These are phyloP conservation scores for Cricetomys ansorgei DNA, from an alignment of 2,113 vertebrate species.

Conservation along the genomic window DNA sequence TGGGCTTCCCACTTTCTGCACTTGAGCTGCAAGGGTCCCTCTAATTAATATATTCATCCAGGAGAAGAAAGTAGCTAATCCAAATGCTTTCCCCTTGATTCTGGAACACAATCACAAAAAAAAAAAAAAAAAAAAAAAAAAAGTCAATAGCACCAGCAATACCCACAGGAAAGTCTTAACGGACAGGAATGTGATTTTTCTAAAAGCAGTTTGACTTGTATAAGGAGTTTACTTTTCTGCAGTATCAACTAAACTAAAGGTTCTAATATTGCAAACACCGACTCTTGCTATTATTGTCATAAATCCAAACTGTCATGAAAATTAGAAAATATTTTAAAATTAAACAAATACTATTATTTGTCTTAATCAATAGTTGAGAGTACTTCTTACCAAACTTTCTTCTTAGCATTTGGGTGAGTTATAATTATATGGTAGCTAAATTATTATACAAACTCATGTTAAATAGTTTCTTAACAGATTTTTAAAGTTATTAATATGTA, in stretches of 20 bases:
- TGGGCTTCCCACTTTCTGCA: neutral
- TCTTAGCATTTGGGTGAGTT: slow-evolving; percentile 1
- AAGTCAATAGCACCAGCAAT: slow-evolving; percentile 24
- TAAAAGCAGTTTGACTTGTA: slow-evolving; percentile 15
- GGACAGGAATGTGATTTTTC: neutral
- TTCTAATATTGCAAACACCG: neutral
- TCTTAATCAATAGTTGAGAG: slow-evolving; percentile 31
- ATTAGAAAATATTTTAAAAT: slow-evolving; percentile 4
- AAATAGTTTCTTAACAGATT: neutral
- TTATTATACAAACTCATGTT: neutral
- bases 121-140: slow-evolving; percentile 63
- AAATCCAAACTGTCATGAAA: slow-evolving; percentile 10
- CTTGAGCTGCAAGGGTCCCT: neutral
- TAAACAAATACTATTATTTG: slow-evolving; percentile 19
- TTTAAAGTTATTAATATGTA: neutral
- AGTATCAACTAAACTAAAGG: neutral
- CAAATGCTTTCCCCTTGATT: slow-evolving; percentile 25
- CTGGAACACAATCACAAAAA: neutral
- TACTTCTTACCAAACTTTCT: slow-evolving; percentile 39
- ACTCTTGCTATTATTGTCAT: slow-evolving; percentile 17
- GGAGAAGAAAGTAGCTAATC: neutral
- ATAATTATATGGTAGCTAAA: neutral
- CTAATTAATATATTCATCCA: neutral
- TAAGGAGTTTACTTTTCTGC: slow-evolving; percentile 19
- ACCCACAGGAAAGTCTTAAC: slow-evolving; percentile 12